Conservation (phyloP, 2,113 vertebrate species). For the Anser brachyrhynchus region DNA sequence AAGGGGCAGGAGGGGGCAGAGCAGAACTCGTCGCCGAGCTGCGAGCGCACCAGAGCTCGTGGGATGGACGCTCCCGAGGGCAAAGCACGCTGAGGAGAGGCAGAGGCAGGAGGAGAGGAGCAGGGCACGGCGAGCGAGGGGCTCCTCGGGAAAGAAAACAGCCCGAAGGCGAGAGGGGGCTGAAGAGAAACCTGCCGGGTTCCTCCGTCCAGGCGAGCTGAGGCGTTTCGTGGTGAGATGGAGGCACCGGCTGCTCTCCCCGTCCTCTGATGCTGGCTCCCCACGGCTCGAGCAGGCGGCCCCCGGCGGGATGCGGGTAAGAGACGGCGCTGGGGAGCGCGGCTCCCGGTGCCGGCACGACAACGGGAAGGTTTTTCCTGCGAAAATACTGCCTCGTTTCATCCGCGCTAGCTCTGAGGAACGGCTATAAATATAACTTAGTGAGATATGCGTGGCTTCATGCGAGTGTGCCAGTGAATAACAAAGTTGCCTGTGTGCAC, state of each 20-base stretch:
- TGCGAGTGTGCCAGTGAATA: slow-evolving; percentile 37
- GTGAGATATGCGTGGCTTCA: slow-evolving; percentile 36
- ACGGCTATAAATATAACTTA: slow-evolving; percentile 56
- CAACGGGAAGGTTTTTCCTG: background rate
- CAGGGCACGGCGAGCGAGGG: slow-evolving; percentile 19
- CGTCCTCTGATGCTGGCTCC: slow-evolving; percentile 48
- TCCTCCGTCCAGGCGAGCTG: background rate
- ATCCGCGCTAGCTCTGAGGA: slow-evolving; percentile 30
- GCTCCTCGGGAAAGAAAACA: background rate
- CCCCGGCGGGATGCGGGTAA: slow-evolving; percentile 65
- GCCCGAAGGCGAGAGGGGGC: background rate
- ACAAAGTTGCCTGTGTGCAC: slow-evolving; percentile 49
- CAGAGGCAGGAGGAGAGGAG: slow-evolving; percentile 62
- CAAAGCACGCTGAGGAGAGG: slow-evolving; percentile 54
- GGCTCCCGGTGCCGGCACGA: background rate
- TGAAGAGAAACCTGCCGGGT: slow-evolving; percentile 16
- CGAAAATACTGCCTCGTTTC: slow-evolving; percentile 38
- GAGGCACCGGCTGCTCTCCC: slow-evolving; percentile 4
- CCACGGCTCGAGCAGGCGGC: slow-evolving; percentile 42
- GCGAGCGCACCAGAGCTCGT: slow-evolving; percentile 23
- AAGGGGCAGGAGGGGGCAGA: slow-evolving; percentile 39
- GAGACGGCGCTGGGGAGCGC: slow-evolving; percentile 18
- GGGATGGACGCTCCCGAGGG: slow-evolving; percentile 56
- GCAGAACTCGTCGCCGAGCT: background rate
- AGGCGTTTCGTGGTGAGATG: slow-evolving; percentile 37